These are phyloP conservation scores for Polypterus senegalus DNA, from an alignment of 2,113 vertebrate genomes.

Conservation along the genomic window DNA sequence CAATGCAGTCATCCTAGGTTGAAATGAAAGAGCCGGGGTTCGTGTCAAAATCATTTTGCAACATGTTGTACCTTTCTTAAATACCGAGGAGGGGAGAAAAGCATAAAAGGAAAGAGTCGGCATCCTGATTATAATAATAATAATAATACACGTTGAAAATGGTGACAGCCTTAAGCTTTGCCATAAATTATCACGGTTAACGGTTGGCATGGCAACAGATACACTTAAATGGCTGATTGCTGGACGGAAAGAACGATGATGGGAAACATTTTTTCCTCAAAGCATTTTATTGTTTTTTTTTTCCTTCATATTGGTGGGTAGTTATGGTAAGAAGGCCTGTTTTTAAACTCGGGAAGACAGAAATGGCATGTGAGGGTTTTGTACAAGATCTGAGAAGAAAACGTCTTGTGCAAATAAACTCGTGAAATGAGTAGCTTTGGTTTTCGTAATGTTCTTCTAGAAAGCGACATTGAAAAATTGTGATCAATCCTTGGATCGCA, in stretches of 20 bases:
- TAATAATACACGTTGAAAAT: constrained; percentile 9
- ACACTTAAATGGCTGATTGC: not conserved
- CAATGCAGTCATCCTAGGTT: too few species aligned
- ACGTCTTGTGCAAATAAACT: too few species aligned
- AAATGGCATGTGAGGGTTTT: not conserved
- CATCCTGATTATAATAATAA: too few species aligned
- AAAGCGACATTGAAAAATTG: too few species aligned
- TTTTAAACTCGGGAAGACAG: not conserved
- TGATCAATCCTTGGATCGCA: too few species aligned
- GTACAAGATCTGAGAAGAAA: not conserved
- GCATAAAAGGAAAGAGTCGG: too few species aligned
- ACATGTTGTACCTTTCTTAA: too few species aligned
- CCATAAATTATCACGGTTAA: constrained; percentile 2
- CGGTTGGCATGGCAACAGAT: constrained; percentile 9
- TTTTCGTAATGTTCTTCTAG: too few species aligned
- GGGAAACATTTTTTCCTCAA: not conserved
- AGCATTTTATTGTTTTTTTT: not conserved
- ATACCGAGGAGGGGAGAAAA: too few species aligned
- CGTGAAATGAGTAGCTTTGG: too few species aligned
- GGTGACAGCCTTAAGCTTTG: constrained; percentile 6
- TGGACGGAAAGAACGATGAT: not conserved
- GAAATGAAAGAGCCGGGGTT: too few species aligned
- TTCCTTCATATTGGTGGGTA: not conserved
- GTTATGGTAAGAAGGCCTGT: not conserved
- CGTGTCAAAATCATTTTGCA: too few species aligned